A percentile compares a stretch with the other conserved stretches of the same genome.
Conservation (phyloP, 2,888 invertebrate species). For the Drosophila kokeensis region DNA sequence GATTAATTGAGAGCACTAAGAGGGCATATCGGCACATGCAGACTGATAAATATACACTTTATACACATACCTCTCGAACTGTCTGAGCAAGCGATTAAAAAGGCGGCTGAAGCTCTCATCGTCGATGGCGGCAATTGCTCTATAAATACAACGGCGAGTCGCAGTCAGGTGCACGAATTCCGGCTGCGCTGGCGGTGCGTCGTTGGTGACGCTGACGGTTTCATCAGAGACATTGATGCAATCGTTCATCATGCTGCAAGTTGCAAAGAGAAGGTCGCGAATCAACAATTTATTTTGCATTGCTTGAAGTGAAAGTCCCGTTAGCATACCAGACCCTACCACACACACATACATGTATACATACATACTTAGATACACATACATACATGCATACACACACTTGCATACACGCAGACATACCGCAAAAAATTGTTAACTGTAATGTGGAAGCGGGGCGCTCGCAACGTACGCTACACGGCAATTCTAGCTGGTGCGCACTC, state of each 20-base stretch:
- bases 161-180: slow-evolving; percentile 63
- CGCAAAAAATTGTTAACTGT: slow-evolving; percentile 43
- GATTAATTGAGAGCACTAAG: not conserved
- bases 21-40: not conserved
- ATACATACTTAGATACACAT: slow-evolving; percentile 8
- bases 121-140: slow-evolving; percentile 65
- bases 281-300: slow-evolving; percentile 27
- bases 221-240: slow-evolving; percentile 43
- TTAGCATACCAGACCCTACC: slow-evolving; percentile 41
- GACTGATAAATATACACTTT: not conserved
- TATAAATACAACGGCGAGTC: slow-evolving; percentile 61
- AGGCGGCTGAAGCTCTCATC: slow-evolving; percentile 61
- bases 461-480: slow-evolving; percentile 24
- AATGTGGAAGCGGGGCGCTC: slow-evolving; percentile 33
- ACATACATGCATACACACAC: slow-evolving; percentile 1
- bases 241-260: slow-evolving; percentile 51
- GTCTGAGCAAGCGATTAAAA: slow-evolving; percentile 55
- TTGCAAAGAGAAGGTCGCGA: slow-evolving; percentile 18
- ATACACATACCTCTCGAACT: slow-evolving; percentile 61
- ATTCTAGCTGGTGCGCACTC: slow-evolving; percentile 27
- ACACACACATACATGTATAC: slow-evolving; percentile 3
- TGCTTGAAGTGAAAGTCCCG: slow-evolving; percentile 54
- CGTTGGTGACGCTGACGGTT: slow-evolving; percentile 15
- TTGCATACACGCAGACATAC: slow-evolving; percentile 31
- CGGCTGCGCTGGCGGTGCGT: slow-evolving; percentile 29